Percentiles rank a stretch among this genome's conserved stretches.
Evolutionary conservation across 2,113 vertebrate genomes (phyloP).

Genomic region (Pituophis catenifer): DNA sequence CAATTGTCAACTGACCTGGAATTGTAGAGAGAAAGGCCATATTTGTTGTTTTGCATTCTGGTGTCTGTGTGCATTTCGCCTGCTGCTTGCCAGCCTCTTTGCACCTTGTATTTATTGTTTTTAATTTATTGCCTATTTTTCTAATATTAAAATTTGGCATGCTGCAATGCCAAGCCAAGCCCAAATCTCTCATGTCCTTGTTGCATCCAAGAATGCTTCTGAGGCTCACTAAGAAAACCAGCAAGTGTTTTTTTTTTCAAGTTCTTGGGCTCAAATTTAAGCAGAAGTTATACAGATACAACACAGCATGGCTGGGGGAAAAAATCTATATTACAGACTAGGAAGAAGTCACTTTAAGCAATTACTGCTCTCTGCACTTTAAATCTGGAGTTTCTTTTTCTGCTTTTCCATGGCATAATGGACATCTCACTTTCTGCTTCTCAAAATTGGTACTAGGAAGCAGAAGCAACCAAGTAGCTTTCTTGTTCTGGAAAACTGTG

Average conservation of each 20-base stretch:
- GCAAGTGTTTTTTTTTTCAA: background rate
- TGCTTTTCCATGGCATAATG: background rate
- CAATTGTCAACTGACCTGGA: background rate
- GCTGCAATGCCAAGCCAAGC: background rate
- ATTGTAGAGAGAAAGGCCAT: background rate
- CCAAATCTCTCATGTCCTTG: background rate
- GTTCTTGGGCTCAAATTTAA: background rate
- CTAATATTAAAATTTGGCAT: background rate
- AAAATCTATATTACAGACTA: background rate
- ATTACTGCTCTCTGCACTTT: background rate
- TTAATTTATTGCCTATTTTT: background rate
- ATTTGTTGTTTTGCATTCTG: background rate
- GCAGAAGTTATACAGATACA: background rate
- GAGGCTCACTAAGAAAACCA: background rate
- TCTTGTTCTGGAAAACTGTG: background rate
- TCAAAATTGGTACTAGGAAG: background rate
- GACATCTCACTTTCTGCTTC: background rate
- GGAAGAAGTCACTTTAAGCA: background rate
- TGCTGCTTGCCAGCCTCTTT: background rate
- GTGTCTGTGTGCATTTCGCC: background rate
- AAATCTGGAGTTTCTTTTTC: background rate
- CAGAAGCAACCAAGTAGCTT: background rate
- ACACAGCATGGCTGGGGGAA: background rate
- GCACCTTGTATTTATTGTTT: background rate
- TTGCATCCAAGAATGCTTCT: background rate